Percentiles rank a stretch among this genome's conserved stretches.
phyloP scores from a whole-genome alignment of 1,140 invertebrate species.

The Drosophila pachea region DNA sequence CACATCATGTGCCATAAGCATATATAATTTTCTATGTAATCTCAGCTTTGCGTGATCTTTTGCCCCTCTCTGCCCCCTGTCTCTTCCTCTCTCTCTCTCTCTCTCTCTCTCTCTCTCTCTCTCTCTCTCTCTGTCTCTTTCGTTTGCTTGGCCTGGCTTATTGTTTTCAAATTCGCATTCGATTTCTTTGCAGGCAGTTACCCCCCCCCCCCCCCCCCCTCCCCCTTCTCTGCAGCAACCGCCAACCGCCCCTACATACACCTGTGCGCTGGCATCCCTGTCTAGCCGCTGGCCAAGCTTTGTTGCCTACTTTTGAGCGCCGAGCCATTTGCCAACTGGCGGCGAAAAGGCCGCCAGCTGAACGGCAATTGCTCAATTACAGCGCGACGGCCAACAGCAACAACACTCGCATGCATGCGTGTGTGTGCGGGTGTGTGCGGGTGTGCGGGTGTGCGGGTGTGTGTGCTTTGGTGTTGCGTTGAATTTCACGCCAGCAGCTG shows the following conservation, averaged over 20 bases:
- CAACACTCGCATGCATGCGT: constrained; percentile 12
- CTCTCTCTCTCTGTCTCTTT: background rate
- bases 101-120: background rate
- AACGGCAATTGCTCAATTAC: constrained; percentile 73
- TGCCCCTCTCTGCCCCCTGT: background rate
- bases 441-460: constrained; percentile 5
- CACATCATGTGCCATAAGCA: no score
- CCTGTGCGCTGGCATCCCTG: background rate
- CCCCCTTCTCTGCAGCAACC: no score
- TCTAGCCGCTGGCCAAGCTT: constrained; percentile 1
- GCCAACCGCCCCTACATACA: background rate
- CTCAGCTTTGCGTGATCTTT: background rate
- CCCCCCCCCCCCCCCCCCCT: no score
- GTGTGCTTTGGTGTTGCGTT: constrained; percentile 61
- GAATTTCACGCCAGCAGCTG: constrained; percentile 73
- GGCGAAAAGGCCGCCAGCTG: constrained; percentile 34
- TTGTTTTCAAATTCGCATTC: no score
- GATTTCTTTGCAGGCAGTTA: background rate
- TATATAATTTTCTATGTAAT: no score
- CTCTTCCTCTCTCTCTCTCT: background rate
- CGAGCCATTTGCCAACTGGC: constrained; percentile 43
- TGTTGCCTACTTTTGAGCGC: constrained; percentile 70
- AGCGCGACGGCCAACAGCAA: constrained; percentile 54
- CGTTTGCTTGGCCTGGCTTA: background rate
- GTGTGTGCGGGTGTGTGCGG: no score